Evolutionary conservation across 1,140 invertebrate species (phyloP).

Genomic region (Brachystomella parvula): DNA sequence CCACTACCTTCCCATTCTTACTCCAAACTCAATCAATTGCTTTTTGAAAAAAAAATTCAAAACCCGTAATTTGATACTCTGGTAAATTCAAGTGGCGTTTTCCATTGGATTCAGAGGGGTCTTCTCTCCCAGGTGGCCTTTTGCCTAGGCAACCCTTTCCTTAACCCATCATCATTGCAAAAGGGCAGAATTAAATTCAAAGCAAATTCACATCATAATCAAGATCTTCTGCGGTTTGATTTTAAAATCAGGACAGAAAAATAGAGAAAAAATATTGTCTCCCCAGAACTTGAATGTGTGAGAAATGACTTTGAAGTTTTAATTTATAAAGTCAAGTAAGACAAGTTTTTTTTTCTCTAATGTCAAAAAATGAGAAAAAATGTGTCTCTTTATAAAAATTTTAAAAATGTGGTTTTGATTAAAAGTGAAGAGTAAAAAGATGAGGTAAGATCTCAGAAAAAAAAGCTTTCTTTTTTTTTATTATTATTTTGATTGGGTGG

Average conservation of each 20-base stretch:
- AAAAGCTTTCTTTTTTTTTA: no score
- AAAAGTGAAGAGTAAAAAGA: no score
- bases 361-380: background rate
- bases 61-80: background rate
- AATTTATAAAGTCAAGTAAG: background rate
- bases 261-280: no score
- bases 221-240: background rate
- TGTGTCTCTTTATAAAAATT: no score
- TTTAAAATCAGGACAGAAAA: background rate
- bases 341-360: background rate
- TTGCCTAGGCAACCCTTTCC: background rate
- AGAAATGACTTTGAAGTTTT: no score
- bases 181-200: background rate
- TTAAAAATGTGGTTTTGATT: no score
- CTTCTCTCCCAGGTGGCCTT: background rate
- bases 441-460: no score
- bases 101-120: background rate
- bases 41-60: background rate
- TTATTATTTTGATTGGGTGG: no score
- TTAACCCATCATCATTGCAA: background rate
- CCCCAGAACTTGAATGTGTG: no score
- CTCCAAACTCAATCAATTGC: constrained; percentile 2
- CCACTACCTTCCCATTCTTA: constrained; percentile 1
- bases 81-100: constrained; percentile 1
- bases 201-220: background rate